A percentile compares a stretch with the other conserved stretches of the same genome.
Evolutionary conservation across 2,113 vertebrate species (phyloP).

Genomic region (Pelecanus crispus): DNA sequence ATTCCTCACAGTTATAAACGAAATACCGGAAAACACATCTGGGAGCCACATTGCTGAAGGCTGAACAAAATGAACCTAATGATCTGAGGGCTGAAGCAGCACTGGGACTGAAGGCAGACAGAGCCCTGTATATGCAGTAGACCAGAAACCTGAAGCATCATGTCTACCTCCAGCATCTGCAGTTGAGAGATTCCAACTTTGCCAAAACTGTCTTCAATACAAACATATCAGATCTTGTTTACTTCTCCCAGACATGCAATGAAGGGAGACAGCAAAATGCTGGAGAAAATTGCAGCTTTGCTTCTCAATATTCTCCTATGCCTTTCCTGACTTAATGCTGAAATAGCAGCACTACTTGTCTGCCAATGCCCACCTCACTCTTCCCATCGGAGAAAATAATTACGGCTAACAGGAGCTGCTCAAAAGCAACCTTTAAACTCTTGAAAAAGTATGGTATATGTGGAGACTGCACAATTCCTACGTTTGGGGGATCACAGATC

Average conservation of each 20-base stretch:
- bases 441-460: background rate
- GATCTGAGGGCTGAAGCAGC: background rate
- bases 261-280: background rate
- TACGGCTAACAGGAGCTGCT: background rate
- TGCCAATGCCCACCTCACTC: fast-evolving
- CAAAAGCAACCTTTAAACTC: background rate
- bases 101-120: background rate
- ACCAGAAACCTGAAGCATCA: slow-evolving; percentile 2
- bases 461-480: background rate
- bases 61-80: slow-evolving; percentile 23
- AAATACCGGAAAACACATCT: slow-evolving; percentile 62
- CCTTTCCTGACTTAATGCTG: background rate
- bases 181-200: background rate
- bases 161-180: background rate
- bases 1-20: slow-evolving; percentile 55
- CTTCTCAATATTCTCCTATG: background rate
- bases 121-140: background rate
- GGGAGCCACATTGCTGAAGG: slow-evolving; percentile 56
- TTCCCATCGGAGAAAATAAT: background rate
- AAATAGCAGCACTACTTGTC: background rate
- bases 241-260: background rate
- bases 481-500: background rate
- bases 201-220: background rate
- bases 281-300: background rate
- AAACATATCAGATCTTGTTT: slow-evolving; percentile 10